Evolutionary conservation across 2,888 invertebrate genomes (phyloP).

Genomic region (Hydraecia micacea): DNA sequence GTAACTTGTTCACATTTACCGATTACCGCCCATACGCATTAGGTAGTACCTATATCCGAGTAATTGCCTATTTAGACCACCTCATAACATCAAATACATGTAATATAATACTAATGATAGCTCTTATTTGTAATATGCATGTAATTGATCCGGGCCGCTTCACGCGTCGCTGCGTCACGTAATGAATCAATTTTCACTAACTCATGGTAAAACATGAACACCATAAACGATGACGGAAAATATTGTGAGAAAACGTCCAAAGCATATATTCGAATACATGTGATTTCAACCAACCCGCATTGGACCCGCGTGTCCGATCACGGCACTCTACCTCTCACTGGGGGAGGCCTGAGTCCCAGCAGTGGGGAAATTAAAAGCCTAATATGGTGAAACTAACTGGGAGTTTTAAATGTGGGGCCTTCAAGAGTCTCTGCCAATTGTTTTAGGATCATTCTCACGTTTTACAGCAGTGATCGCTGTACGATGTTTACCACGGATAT

Average conservation of each 20-base stretch:
- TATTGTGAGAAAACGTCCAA: no score
- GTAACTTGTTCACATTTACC: neutral
- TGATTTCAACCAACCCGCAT: no score
- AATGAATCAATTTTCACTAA: no score
- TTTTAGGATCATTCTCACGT: neutral
- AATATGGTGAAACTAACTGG: no score
- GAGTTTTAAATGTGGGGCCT: neutral
- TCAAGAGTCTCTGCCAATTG: neutral
- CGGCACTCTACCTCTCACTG: no score
- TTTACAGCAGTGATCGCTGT: no score
- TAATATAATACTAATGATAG: neutral
- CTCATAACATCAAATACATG: neutral
- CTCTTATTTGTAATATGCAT: neutral
- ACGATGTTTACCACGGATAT: no score
- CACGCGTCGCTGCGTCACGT: no score
- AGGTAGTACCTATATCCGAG: neutral
- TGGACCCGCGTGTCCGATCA: no score
- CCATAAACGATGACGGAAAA: no score
- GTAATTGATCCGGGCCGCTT: neutral
- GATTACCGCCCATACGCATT: neutral
- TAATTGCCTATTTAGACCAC: neutral
- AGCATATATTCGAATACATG: no score
- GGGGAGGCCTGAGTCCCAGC: neutral
- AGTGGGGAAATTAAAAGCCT: neutral
- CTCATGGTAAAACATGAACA: no score